Evolutionary conservation across 1,140 invertebrate species (phyloP), one percentile per base, ranked within the genome.

Genomic region (Luehdorfia chinensis): DNA sequence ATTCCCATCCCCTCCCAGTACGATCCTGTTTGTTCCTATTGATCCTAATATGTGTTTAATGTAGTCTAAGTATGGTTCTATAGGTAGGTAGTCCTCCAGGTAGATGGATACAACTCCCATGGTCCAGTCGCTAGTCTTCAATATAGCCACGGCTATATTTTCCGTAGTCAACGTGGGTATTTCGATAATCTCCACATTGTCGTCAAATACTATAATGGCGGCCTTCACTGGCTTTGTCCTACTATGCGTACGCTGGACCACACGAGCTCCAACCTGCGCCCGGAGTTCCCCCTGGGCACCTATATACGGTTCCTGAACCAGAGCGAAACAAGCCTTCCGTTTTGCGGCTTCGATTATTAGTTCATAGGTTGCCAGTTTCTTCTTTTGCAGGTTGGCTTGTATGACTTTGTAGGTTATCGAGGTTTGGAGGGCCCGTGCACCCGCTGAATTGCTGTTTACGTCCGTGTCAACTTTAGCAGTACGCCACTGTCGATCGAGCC

Each of bases 1-100:
- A 15, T 71, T 71, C 0, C 59, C 43, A 13, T 66, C 67, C 5
- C 64, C 64, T 4, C 39, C 60, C 9, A 63, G 11, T 3, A 69
- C 34, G 21, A 64, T 11, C 9, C 56, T 34, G 3, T 18, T 2
- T 12, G 50, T 49, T 11, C 28, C 7, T 1, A 60, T 23, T 9
- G 31, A 47, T 1, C 12, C 1, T 9, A 28, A 23, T 11, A 12
- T 33, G 0, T 9, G 8, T 9, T 28, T 33, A 1, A 13, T 52
- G 1, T 12, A 11, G 2, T 32, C 7, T 1, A 65, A 6, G 43
- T 55, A 55, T 0, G 36, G 46, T 15, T 54, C 31, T 6, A 60
- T 43, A 2, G 41, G 25, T 32, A 57, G 18, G 27, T 65, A 48
- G 2, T 47, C 50, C 27, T 71, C 64, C 2, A 51, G 36, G 13